Evolutionary conservation across 2,113 vertebrate species (phyloP).

Genomic region (Psammodynastes pulverulentus): DNA sequence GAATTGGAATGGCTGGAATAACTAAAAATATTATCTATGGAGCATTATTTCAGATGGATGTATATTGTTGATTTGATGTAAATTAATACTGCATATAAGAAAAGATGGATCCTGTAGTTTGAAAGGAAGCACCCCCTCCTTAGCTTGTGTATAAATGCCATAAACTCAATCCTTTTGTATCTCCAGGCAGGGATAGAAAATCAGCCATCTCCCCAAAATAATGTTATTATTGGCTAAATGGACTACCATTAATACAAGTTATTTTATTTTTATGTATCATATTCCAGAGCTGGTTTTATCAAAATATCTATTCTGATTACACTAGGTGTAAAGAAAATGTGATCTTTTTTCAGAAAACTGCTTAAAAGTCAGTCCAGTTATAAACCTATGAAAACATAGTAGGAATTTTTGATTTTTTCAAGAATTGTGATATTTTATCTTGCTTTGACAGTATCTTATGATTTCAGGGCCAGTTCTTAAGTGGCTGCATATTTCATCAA

Average conservation of each 20-base stretch:
- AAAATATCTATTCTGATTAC: background rate
- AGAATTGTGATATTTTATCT: background rate
- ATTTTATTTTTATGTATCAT: background rate
- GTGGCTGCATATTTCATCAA: background rate
- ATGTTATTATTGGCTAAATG: background rate
- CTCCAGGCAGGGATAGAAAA: background rate
- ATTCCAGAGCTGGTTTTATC: background rate
- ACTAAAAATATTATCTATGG: background rate
- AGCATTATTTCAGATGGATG: background rate
- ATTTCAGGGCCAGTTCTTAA: background rate
- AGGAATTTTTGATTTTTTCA: background rate
- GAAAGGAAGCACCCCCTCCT: background rate
- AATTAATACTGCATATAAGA: background rate
- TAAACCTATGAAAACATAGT: background rate
- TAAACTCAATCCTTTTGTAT: background rate
- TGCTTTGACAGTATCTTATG: background rate
- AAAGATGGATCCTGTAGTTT: background rate
- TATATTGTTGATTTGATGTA: background rate
- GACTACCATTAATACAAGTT: background rate
- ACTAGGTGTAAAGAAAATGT: background rate
- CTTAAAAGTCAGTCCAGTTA: background rate
- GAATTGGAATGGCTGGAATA: background rate
- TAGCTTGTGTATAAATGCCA: background rate
- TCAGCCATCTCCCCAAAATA: no score
- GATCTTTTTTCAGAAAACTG: background rate